These are phyloP conservation scores for Acrobasis consociella DNA, from an alignment of 2,888 invertebrate genomes.

Conservation along the genomic window DNA sequence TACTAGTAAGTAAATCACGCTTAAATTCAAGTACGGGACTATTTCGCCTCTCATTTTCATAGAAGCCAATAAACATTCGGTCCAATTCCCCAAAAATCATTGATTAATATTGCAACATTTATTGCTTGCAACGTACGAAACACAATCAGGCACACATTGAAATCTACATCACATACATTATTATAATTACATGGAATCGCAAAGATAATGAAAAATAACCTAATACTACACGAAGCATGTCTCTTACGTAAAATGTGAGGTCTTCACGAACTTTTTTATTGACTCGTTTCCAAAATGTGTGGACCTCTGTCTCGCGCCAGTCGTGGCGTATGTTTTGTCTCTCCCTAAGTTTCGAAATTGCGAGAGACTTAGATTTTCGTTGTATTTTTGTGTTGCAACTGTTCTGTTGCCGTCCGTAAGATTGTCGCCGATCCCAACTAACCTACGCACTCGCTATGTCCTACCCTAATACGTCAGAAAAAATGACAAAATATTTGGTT, in stretches of 20 bases:
- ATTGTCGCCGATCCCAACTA: constrained; percentile 38
- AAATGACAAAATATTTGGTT: constrained; percentile 53
- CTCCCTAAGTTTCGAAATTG: constrained; percentile 23
- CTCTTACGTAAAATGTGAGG: constrained; percentile 19
- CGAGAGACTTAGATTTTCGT: constrained; percentile 45
- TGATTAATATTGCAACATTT: constrained; percentile 63
- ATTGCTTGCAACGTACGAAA: constrained; percentile 65
- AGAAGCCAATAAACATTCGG: neutral
- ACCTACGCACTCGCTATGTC: constrained; percentile 47
- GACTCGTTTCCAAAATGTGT: constrained; percentile 9
- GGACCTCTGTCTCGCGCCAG: constrained; percentile 8
- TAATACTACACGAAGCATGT: constrained; percentile 43
- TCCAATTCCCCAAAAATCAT: constrained; percentile 27
- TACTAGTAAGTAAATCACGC: constrained; percentile 23
- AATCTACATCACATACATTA: constrained; percentile 50
- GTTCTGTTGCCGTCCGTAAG: constrained; percentile 33
- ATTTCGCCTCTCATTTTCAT: neutral
- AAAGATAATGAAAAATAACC: constrained; percentile 55
- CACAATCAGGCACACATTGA: constrained; percentile 62
- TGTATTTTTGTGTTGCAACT: constrained; percentile 40
- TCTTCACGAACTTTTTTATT: neutral
- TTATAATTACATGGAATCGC: constrained; percentile 60
- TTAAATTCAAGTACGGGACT: constrained; percentile 9
- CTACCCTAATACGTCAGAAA: constrained; percentile 49
- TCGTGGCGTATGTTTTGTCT: constrained; percentile 7